phyloP scores from a whole-genome alignment of 2,888 invertebrate genomes.

The Pyrgus malvae region DNA sequence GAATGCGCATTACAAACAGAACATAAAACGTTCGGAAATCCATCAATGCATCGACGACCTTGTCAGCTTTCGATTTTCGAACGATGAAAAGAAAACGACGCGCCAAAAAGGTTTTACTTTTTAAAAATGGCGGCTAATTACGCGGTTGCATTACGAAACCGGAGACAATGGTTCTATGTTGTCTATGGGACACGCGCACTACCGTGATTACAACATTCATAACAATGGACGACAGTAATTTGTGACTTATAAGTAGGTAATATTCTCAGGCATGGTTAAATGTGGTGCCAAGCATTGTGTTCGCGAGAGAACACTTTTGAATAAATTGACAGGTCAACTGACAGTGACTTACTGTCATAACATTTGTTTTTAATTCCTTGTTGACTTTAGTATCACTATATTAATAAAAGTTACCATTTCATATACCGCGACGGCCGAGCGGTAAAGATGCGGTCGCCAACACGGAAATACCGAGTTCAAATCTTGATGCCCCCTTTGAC shows the following conservation, averaged over 20 bases:
- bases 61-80: conserved; percentile 29
- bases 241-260: conserved; percentile 25
- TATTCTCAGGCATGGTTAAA: conserved; percentile 18
- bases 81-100: conserved; percentile 28
- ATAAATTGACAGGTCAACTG: conserved; percentile 22
- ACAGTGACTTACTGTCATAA: conserved; percentile 14
- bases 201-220: conserved; percentile 24
- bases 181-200: conserved; percentile 39
- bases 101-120: conserved; percentile 32
- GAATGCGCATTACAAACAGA: conserved; percentile 5
- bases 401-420: too few relatives aligned
- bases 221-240: conserved; percentile 27
- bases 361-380: neutral
- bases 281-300: conserved; percentile 21
- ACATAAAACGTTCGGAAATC: conserved; percentile 16
- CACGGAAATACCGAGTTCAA: too few relatives aligned
- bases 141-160: conserved; percentile 38
- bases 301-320: conserved; percentile 19
- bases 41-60: conserved; percentile 28
- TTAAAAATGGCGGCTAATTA: conserved; percentile 35
- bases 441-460: too few relatives aligned
- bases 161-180: conserved; percentile 38
- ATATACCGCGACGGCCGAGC: too few relatives aligned
- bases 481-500: too few relatives aligned
- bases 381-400: too few relatives aligned